Conservation (phyloP, 2,888 invertebrate genomes). For the Carabus problematicus region DNA sequence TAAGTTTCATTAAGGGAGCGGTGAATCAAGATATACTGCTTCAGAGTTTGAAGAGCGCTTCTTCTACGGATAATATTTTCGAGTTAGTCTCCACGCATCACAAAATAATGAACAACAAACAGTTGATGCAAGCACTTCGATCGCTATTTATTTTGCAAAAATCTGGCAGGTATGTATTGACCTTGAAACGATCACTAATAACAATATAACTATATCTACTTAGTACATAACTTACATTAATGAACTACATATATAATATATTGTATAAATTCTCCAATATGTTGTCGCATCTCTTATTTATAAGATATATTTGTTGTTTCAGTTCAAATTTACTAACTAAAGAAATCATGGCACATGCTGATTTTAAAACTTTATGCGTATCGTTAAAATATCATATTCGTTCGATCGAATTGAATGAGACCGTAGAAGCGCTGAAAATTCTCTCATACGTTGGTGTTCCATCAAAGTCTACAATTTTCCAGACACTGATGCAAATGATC, state of each 20-base stretch:
- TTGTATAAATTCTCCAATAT: no score
- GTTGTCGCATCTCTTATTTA: no score
- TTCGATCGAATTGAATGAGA: slow-evolving; percentile 62
- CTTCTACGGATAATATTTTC: slow-evolving; percentile 59
- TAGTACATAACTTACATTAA: slow-evolving; percentile 6
- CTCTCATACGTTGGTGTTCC: slow-evolving; percentile 67
- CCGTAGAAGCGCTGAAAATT: slow-evolving; percentile 67
- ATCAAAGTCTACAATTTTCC: slow-evolving; percentile 65
- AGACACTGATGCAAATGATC: slow-evolving; percentile 70
- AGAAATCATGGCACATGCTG: slow-evolving; percentile 62
- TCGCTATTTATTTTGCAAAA: slow-evolving; percentile 66
- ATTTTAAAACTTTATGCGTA: slow-evolving; percentile 67
- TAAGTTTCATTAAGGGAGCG: slow-evolving; percentile 11
- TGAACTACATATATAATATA: not conserved
- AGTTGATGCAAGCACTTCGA: slow-evolving; percentile 65
- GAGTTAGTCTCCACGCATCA: slow-evolving; percentile 59
- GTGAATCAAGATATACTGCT: slow-evolving; percentile 59
- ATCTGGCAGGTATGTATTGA: slow-evolving; percentile 59
- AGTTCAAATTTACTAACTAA: slow-evolving; percentile 57
- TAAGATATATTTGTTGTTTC: slow-evolving; percentile 46
- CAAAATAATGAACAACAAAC: slow-evolving; percentile 62
- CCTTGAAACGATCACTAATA: no score
- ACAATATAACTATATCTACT: slow-evolving; percentile 2
- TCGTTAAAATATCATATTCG: slow-evolving; percentile 65
- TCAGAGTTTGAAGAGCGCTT: slow-evolving; percentile 60